These are phyloP conservation scores for Onychomys arenicola DNA, from an alignment of 2,797 vertebrate species.

Conservation along the genomic window DNA sequence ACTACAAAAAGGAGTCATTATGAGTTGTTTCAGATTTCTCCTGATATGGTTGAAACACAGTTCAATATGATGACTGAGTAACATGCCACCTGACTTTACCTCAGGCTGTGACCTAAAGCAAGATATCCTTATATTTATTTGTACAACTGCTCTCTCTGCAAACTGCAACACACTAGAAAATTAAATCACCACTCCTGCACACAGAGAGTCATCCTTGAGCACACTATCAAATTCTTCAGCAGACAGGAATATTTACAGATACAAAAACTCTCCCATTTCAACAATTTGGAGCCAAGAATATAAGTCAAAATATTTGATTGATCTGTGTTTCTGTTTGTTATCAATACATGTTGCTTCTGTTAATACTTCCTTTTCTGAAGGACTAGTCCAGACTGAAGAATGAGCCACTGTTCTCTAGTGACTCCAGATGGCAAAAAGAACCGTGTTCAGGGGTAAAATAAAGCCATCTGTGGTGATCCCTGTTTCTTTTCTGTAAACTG, in stretches of 20 bases:
- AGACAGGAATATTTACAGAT: not conserved
- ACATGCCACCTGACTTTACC: not conserved
- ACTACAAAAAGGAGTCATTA: constrained; percentile 14
- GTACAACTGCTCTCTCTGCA: not conserved
- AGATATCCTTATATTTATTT: not conserved
- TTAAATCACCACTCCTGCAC: not conserved
- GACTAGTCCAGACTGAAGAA: constrained; percentile 35
- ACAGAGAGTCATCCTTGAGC: not conserved
- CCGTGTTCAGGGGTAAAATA: not conserved
- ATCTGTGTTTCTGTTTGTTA: constrained; percentile 39
- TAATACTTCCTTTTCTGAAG: constrained; percentile 49
- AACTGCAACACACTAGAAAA: constrained; percentile 32
- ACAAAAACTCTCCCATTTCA: not conserved
- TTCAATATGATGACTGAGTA: not conserved
- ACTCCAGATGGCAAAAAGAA: constrained; percentile 56
- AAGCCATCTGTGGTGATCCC: constrained; percentile 27
- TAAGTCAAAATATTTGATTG: constrained; percentile 66
- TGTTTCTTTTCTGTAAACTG: constrained; percentile 26
- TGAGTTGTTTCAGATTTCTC: not conserved
- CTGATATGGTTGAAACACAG: not conserved
- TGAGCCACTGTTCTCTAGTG: not conserved
- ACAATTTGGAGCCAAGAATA: not conserved
- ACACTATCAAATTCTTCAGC: not conserved
- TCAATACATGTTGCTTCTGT: constrained; percentile 42
- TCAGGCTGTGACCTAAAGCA: constrained; percentile 21